These are phyloP conservation scores for Xanthorhoe designata DNA, from an alignment of 2,888 invertebrate species.

Conservation along the genomic window DNA sequence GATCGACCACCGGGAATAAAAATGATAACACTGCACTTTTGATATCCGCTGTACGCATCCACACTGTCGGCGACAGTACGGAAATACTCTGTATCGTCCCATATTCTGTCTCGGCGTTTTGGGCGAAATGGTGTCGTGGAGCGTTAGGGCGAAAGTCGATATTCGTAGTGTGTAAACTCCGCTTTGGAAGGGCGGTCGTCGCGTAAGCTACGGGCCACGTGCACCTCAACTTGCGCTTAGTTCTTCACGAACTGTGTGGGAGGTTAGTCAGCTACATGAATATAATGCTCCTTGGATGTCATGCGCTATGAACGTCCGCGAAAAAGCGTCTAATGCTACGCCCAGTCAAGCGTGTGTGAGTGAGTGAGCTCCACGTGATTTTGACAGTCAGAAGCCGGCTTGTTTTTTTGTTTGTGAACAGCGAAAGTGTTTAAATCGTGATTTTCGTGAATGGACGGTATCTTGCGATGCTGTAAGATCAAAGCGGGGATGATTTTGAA, in stretches of 20 bases:
- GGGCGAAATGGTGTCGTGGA: constrained; percentile 72
- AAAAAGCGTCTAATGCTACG: constrained; percentile 69
- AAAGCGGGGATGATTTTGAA: constrained; percentile 58
- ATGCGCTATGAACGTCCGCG: constrained; percentile 75
- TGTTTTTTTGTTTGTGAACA: constrained; percentile 55
- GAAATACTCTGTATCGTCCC: constrained; percentile 81
- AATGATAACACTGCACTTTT: constrained; percentile 72
- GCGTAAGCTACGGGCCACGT: constrained; percentile 83
- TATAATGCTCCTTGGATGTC: constrained; percentile 75
- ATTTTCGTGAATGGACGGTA: constrained; percentile 55
- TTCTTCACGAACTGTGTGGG: constrained; percentile 85
- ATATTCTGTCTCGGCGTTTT: constrained; percentile 76
- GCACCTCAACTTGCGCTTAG: constrained; percentile 82
- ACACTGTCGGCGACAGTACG: constrained; percentile 72
- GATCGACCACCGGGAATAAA: constrained; percentile 48
- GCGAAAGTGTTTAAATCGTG: constrained; percentile 68
- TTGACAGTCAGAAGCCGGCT: constrained; percentile 78
- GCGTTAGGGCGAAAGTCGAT: constrained; percentile 74
- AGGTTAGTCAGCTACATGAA: constrained; percentile 83
- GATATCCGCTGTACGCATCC: constrained; percentile 64
- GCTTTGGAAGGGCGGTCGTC: constrained; percentile 82
- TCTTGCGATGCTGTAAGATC: constrained; percentile 64
- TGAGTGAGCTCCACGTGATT: constrained; percentile 74
- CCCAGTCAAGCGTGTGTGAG: constrained; percentile 66
- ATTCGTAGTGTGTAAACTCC: constrained; percentile 69